Base-by-base conservation (phyloP, 2,797 vertebrate genomes). In the Pogoniulus pusillus region DNA sequence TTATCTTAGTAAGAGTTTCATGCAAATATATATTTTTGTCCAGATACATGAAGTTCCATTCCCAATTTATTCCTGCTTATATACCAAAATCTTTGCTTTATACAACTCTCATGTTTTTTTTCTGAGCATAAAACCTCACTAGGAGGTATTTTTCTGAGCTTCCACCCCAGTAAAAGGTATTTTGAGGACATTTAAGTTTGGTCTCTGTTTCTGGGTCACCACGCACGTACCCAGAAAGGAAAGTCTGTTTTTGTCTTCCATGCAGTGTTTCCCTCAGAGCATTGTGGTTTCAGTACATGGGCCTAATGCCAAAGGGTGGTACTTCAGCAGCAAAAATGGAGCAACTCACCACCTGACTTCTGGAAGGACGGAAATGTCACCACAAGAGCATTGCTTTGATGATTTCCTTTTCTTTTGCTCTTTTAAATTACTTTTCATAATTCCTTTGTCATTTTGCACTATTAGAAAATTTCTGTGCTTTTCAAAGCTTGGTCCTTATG, bases 131-230 rank as follows among this genome's bases (percentile, higher is more conserved):
- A 73, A 65, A 53, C 35, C 17, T 55, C 20, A 69, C 29, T 30
- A 39, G 75, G 76, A 69, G 1, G 16, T 6, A 49, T 26, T 89
- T 84, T 71, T 41, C 35, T 57, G 43, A 85, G 17, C 73, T 68
- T 65, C 34, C n/a, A 57, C 39, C 55, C 16, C 10, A 37, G 60
- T 27, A 69, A 71, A 75, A 95, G 77, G 83, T 76, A 82, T 93
- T 96, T 95, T 94, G 66, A 95, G 90, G 91, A 90, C 88, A 81
- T 85, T 89, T 34, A 83, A 81, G 62, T 93, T 89, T 73, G 60
- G 3, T 77, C 43, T 91, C 82, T 78, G 62, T 73, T 95, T 96
- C 82, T 96, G 92, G 91, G 85, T 95, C 95, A 94, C 66, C n/a
- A 35, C 7, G 0, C 29, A 77, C 32, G 47, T 35, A 73, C 27